Evolutionary conservation across 2,888 invertebrate species (phyloP).

Genomic region (Rhagium mordax): DNA sequence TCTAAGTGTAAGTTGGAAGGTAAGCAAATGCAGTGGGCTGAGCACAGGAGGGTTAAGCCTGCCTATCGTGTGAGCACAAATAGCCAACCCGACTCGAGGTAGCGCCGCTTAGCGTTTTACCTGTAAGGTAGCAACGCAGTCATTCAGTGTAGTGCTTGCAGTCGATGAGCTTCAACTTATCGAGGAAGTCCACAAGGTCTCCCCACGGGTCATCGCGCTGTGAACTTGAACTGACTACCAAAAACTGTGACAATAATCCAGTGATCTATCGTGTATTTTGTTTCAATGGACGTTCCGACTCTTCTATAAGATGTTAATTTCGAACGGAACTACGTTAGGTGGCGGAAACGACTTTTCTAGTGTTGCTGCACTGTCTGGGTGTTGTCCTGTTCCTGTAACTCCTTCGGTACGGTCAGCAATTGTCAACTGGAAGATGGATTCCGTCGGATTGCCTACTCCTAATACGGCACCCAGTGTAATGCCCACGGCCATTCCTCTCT

Average conservation of each 20-base stretch:
- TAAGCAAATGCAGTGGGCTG: constrained; percentile 68
- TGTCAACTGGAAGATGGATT: constrained; percentile 77
- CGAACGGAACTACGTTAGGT: constrained; percentile 73
- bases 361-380: constrained; percentile 68
- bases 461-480: constrained; percentile 71
- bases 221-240: constrained; percentile 24
- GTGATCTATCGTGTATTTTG: constrained; percentile 26
- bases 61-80: constrained; percentile 67
- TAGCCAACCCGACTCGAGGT: constrained; percentile 69
- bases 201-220: constrained; percentile 45
- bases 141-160: constrained; percentile 71
- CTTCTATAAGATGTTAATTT: constrained; percentile 75
- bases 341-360: constrained; percentile 68
- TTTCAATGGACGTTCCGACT: constrained; percentile 34
- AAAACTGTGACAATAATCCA: constrained; percentile 19
- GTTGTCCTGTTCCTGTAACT: constrained; percentile 73
- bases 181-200: constrained; percentile 52
- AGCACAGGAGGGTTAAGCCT: constrained; percentile 68
- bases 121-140: constrained; percentile 68
- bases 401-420: constrained; percentile 69
- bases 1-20: constrained; percentile 59
- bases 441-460: constrained; percentile 72
- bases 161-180: constrained; percentile 67
- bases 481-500: constrained; percentile 73
- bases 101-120: constrained; percentile 63